A percentile compares a stretch with the other conserved stretches of the same genome.
Evolutionary conservation across 2,797 vertebrate species (phyloP).

Genomic region (Darevskia nairensis): DNA sequence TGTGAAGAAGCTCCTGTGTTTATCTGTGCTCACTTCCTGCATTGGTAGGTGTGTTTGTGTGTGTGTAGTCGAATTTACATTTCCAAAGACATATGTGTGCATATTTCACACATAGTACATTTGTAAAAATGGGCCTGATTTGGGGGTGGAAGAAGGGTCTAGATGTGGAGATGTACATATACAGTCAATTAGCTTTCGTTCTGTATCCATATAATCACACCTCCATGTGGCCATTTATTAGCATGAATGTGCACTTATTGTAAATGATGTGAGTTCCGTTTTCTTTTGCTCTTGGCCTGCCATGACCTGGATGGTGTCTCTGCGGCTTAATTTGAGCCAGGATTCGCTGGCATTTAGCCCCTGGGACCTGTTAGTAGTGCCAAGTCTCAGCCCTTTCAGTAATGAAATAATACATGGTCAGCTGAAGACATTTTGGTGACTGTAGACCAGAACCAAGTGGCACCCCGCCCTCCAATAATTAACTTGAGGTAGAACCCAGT

Average conservation of each 20-base stretch:
- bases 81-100: not conserved
- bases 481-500: not conserved
- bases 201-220: not conserved
- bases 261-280: too few relatives aligned
- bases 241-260: not conserved
- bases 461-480: too few relatives aligned
- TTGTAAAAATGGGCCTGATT: not conserved
- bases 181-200: not conserved
- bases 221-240: not conserved
- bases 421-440: not conserved
- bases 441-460: not conserved
- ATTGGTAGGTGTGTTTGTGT: not conserved
- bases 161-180: not conserved
- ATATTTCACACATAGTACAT: not conserved
- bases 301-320: not conserved
- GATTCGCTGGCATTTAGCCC: not conserved
- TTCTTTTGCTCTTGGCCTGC: not conserved
- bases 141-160: too few relatives aligned
- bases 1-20: not conserved
- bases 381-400: not conserved
- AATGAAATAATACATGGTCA: not conserved
- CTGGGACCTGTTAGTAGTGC: not conserved
- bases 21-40: not conserved
- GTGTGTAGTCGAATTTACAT: not conserved
- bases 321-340: not conserved